Evolutionary conservation across 1,140 invertebrate species (phyloP).

Genomic region (Coptotermes formosanus): DNA sequence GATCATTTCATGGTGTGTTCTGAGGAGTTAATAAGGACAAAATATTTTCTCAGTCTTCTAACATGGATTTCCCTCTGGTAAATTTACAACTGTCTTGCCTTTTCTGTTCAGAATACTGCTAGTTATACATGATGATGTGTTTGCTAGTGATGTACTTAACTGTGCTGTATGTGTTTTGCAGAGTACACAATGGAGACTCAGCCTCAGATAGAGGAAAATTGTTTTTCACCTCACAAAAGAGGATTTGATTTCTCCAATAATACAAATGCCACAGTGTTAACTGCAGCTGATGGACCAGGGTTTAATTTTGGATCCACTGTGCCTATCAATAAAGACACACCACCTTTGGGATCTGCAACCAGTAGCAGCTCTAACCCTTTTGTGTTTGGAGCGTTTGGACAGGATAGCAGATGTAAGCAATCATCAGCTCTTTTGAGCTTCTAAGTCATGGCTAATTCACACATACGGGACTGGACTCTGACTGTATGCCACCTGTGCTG

Average conservation of each 20-base stretch:
- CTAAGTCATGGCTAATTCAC: too few relatives aligned
- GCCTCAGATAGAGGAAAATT: conserved; percentile 20
- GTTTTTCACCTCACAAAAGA: conserved; percentile 46
- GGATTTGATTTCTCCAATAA: conserved; percentile 59
- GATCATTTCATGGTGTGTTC: too few relatives aligned
- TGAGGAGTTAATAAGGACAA: too few relatives aligned
- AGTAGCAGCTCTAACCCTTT: conserved; percentile 57
- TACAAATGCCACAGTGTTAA: conserved; percentile 30
- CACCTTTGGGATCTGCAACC: conserved; percentile 39
- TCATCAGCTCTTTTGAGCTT: too few relatives aligned
- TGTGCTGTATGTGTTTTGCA: neutral
- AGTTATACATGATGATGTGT: too few relatives aligned
- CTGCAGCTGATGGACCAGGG: conserved; percentile 1
- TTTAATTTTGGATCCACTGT: conserved; percentile 42
- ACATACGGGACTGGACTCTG: too few relatives aligned
- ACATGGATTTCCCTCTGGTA: too few relatives aligned
- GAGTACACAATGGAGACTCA: conserved; percentile 11
- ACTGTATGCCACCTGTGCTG: too few relatives aligned
- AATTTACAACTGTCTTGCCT: too few relatives aligned
- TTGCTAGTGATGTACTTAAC: too few relatives aligned
- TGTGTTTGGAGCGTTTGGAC: conserved; percentile 50
- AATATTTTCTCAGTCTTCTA: too few relatives aligned
- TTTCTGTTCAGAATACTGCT: too few relatives aligned
- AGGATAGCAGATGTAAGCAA: conserved; percentile 36
- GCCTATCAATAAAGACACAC: conserved; percentile 46